Evolutionary conservation across 2,113 vertebrate genomes (phyloP).

Genomic region (Oceanodroma tethys): DNA sequence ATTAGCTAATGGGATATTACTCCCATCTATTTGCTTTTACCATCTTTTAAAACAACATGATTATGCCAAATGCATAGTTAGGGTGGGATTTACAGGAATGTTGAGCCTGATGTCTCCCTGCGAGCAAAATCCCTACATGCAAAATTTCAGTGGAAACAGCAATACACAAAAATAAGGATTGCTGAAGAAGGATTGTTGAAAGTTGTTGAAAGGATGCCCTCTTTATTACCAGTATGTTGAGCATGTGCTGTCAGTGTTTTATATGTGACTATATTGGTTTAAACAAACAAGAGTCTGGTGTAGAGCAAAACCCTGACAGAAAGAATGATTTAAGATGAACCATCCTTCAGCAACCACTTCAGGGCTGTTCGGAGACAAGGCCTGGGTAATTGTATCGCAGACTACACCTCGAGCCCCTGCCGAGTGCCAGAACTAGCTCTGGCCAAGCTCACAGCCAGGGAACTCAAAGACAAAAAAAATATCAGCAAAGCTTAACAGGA

Average conservation of each 20-base stretch:
- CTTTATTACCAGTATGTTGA: neutral
- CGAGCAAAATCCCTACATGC: neutral
- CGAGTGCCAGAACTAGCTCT: neutral
- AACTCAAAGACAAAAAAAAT: neutral
- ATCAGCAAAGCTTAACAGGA: neutral
- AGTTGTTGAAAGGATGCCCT: neutral
- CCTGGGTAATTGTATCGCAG: neutral
- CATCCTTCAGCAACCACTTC: conserved; percentile 15
- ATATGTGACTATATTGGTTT: neutral
- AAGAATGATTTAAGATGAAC: conserved; percentile 8
- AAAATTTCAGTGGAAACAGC: neutral
- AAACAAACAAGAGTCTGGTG: conserved; percentile 8
- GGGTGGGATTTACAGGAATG: neutral
- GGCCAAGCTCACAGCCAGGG: neutral
- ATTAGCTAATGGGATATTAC: neutral
- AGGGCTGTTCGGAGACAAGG: neutral
- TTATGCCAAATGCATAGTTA: neutral
- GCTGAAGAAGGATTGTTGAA: no score
- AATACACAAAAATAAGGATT: neutral
- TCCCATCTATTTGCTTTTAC: neutral
- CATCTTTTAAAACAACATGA: neutral
- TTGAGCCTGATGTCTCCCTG: neutral
- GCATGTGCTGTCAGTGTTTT: conserved; percentile 3
- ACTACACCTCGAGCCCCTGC: neutral
- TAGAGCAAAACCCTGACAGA: neutral